Percentiles rank a stretch among this genome's conserved stretches.
These are phyloP conservation scores for Apteryx owenii DNA, from an alignment of 2,113 vertebrate genomes.

Conservation along the genomic window DNA sequence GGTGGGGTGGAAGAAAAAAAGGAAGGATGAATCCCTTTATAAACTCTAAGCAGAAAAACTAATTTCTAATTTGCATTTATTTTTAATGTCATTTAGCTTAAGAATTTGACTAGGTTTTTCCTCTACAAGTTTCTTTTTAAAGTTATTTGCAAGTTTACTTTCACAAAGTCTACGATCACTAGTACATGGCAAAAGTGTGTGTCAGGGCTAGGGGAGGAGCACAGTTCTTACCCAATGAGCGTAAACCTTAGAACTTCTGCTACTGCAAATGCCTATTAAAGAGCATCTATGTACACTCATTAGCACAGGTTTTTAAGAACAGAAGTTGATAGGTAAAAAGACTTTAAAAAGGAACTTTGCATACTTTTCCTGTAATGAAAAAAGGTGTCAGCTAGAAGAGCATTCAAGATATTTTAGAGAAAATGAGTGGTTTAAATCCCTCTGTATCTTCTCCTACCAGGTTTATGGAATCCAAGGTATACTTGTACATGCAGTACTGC, in stretches of 20 bases:
- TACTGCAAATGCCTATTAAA: no score
- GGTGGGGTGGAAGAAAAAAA: neutral
- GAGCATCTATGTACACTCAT: no score
- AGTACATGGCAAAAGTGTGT: neutral
- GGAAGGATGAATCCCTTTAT: neutral
- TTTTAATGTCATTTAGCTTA: neutral
- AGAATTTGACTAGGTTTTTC: neutral
- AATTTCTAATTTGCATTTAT: neutral
- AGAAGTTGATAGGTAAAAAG: neutral
- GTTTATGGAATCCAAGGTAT: neutral
- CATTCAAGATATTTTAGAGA: neutral
- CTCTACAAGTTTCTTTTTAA: neutral
- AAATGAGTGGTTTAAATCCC: neutral
- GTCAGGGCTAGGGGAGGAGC: neutral
- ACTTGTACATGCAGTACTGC: neutral
- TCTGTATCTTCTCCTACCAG: neutral
- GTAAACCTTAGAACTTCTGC: neutral
- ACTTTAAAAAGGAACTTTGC: neutral
- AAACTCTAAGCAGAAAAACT: neutral
- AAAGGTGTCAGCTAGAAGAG: neutral
- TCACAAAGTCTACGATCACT: neutral
- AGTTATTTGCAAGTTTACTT: neutral
- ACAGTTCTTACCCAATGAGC: neutral
- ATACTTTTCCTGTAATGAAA: neutral
- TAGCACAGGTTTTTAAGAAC: neutral